phyloP scores from a whole-genome alignment of 1,140 invertebrate species.

The Drosophila tristis region DNA sequence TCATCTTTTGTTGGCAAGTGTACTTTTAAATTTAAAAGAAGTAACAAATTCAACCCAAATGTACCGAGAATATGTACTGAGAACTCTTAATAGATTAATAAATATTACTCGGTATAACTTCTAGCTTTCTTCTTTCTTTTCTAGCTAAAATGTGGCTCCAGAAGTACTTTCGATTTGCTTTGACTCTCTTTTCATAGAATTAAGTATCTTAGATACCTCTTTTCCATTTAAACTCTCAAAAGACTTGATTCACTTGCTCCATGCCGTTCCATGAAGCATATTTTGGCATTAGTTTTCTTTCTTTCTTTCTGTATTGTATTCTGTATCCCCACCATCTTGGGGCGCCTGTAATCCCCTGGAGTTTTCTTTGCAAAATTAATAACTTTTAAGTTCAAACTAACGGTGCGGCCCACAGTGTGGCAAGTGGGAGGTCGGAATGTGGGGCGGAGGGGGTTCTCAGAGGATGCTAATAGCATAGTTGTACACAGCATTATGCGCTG shows the following conservation, averaged over 20 bases:
- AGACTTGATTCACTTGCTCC: background rate
- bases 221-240: background rate
- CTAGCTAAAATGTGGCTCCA: slow-evolving; percentile 1
- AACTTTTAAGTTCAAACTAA: slow-evolving; percentile 28
- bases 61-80: too few relatives aligned
- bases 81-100: too few relatives aligned
- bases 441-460: slow-evolving; percentile 14
- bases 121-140: too few relatives aligned
- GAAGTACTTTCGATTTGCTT: slow-evolving; percentile 7
- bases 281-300: slow-evolving; percentile 6
- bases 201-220: too few relatives aligned
- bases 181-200: background rate
- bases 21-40: too few relatives aligned
- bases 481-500: slow-evolving; percentile 6
- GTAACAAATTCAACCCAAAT: too few relatives aligned
- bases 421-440: background rate
- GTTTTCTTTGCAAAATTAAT: slow-evolving; percentile 31
- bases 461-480: slow-evolving; percentile 48
- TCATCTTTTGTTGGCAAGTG: too few relatives aligned
- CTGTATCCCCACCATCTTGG: background rate
- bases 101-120: slow-evolving; percentile 16
- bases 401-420: slow-evolving; percentile 3
- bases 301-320: background rate
- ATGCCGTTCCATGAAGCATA: slow-evolving; percentile 12
- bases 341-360: background rate